phyloP scores from a whole-genome alignment of 2,113 vertebrate species.

The Tylochromis polylepis region DNA sequence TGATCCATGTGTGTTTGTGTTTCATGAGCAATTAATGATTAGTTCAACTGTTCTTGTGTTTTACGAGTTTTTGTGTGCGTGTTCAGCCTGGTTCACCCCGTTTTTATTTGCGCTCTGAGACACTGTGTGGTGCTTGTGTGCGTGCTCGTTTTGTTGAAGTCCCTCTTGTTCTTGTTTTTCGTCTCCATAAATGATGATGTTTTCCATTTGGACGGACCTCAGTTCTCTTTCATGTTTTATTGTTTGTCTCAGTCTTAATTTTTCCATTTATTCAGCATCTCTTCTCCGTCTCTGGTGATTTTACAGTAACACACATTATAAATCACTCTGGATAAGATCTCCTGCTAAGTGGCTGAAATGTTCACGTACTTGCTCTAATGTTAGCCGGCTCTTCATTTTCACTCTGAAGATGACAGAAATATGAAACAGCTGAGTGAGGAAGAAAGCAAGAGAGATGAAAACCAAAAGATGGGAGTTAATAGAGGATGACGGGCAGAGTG shows the following conservation, averaged over 20 bases:
- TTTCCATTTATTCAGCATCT: neutral
- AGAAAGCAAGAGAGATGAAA: neutral
- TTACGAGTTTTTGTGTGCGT: neutral
- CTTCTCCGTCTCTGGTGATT: neutral
- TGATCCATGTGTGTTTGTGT: constrained; percentile 8
- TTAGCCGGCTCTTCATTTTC: neutral
- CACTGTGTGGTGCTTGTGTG: neutral
- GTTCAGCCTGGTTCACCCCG: neutral
- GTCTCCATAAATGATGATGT: neutral
- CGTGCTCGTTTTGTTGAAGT: neutral
- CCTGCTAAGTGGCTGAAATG: neutral
- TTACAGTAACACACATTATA: neutral
- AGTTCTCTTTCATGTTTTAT: neutral
- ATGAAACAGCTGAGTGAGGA: neutral
- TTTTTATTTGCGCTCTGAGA: constrained; percentile 12
- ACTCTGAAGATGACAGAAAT: neutral
- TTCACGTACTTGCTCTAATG: neutral
- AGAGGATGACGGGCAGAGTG: neutral
- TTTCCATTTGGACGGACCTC: neutral
- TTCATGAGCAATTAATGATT: neutral
- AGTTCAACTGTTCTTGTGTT: neutral
- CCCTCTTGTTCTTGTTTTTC: neutral
- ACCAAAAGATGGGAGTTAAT: neutral
- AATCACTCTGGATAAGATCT: neutral
- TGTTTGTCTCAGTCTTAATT: neutral